Evolutionary conservation across 2,797 vertebrate genomes (phyloP).

Genomic region (Gallinago stenura): DNA sequence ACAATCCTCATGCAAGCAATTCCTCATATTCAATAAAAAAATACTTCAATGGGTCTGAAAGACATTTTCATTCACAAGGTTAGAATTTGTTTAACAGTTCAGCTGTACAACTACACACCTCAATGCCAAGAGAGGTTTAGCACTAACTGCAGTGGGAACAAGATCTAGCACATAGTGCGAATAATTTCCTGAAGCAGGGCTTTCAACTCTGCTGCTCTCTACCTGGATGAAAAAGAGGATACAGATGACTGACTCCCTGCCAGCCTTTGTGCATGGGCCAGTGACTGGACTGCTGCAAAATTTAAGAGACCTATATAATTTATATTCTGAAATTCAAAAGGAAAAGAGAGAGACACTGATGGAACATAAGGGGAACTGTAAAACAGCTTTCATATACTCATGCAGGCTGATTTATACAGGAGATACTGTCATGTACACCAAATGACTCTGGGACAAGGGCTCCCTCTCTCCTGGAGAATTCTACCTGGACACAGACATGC

Average conservation of each 20-base stretch:
- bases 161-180: neutral
- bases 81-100: neutral
- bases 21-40: neutral
- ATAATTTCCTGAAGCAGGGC: neutral
- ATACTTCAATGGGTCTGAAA: neutral
- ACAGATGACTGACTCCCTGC: neutral
- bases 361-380: neutral
- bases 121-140: neutral
- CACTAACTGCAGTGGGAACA: neutral
- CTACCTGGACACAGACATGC: neutral
- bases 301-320: neutral
- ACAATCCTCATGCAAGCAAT: neutral
- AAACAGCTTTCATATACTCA: neutral
- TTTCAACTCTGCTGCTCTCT: neutral
- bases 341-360: neutral
- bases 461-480: neutral
- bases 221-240: neutral
- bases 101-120: neutral
- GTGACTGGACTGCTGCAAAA: neutral
- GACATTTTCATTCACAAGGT: neutral
- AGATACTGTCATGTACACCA: neutral
- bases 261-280: neutral
- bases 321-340: neutral
- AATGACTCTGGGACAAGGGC: neutral
- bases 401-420: neutral